Evolutionary conservation across 1,140 invertebrate genomes (phyloP), one percentile per base, ranked within the genome.

Genomic region (Mizuhopecten yessoensis): DNA sequence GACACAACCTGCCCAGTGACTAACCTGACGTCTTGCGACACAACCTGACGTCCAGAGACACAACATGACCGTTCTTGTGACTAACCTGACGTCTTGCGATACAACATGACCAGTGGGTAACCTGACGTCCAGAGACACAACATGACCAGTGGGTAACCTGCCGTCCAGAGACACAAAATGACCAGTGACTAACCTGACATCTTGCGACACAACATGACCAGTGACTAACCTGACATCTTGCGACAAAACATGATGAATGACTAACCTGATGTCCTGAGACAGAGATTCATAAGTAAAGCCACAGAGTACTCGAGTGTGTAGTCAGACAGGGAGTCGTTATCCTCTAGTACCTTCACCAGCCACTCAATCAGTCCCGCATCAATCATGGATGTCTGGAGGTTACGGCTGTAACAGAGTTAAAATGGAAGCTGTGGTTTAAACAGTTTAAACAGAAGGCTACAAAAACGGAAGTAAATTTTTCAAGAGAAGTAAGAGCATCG

Each of bases 241-340:
- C 1, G 20, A 49, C 45, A 49, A 20, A 49, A 49, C 45, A 10
- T 23, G 20, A 49, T 23, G 45, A n/a, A n/a, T n/a, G 36, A 7
- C 36, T 2, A 2, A 95, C 97, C 97, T 93, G 97, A 94, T 3
- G 97, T 97, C 92, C 97, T 96, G n/a, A 98, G 96, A 91, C 97
- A 97, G 0, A 98, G 96, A 95, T 98, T 98, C 97, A 98, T 98
- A 33, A 98, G 96, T 20, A 98, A 96, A 34, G 97, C 97, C 15
- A 97, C 97, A 45, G 97, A 96, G 93, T 98, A 98, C 94, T 98
- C 97, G 88, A 97, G 96, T 34, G 97, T 97, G 92, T 98, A 98
- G 89, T 97, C 96, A 10, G 97, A 96, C 49, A 97, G 94, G 7
- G 94, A 92, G 87, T 96, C 96, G 89, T 95, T 95, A 86, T 97